Conservation (phyloP, 2,113 vertebrate genomes). For the Eonycteris spelaea region DNA sequence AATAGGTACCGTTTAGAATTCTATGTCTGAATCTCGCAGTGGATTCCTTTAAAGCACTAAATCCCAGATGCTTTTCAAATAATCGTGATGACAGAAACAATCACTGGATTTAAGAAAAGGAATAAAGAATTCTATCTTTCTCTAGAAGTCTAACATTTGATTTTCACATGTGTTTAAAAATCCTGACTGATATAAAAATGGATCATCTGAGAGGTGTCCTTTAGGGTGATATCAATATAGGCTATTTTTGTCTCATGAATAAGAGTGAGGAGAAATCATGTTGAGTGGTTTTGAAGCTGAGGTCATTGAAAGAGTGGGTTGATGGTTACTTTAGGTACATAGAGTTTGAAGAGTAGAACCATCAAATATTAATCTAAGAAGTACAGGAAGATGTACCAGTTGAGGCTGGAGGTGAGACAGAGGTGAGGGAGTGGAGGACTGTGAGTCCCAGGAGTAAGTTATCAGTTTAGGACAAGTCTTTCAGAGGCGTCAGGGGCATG, state of each 20-base stretch:
- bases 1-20: constrained; percentile 26
- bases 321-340: background rate
- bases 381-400: background rate
- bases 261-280: background rate
- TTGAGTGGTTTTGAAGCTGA: background rate
- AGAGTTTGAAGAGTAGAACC: background rate
- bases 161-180: constrained; percentile 71
- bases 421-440: too few species aligned
- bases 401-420: background rate
- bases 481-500: background rate
- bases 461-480: background rate
- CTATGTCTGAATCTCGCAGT: constrained; percentile 21
- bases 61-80: constrained; percentile 67
- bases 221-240: constrained; percentile 46
- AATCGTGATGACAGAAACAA: constrained; percentile 70
- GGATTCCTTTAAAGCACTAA: constrained; percentile 46
- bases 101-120: constrained; percentile 62
- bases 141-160: constrained; percentile 33
- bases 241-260: constrained; percentile 32
- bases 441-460: background rate
- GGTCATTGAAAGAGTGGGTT: background rate
- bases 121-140: constrained; percentile 66
- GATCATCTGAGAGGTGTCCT: constrained; percentile 37
- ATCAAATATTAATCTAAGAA: background rate
- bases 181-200: constrained; percentile 61